Conservation (phyloP, 2,113 vertebrate genomes). For the Irena cyanogastra region DNA sequence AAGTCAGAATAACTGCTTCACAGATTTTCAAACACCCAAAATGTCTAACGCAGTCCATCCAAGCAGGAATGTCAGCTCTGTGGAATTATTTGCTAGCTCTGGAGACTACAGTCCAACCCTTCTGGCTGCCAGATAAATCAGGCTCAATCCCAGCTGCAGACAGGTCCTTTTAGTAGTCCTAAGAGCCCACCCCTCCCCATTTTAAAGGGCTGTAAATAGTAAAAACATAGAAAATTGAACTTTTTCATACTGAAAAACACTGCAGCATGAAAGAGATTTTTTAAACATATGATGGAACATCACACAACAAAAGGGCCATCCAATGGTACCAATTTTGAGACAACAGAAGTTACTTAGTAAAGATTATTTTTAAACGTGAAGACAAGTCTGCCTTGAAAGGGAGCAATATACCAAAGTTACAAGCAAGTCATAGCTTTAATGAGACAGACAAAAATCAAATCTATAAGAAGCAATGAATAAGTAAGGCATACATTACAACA, state of each 20-base stretch:
- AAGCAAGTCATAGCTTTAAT: not conserved
- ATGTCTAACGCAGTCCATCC: not conserved
- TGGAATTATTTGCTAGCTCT: conserved; percentile 21
- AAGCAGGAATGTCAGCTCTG: conserved; percentile 3
- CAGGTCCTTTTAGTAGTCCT: conserved; percentile 18
- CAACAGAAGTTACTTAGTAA: not conserved
- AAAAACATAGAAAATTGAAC: conserved; percentile 17
- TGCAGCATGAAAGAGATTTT: not conserved
- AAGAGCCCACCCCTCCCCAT: conserved; percentile 13
- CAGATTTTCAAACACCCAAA: not conserved
- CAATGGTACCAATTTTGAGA: not conserved
- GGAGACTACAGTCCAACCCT: not conserved
- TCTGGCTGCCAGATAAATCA: conserved; percentile 43
- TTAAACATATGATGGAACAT: not conserved
- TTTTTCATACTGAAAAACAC: not conserved
- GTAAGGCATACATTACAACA: not conserved
- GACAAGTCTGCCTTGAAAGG: not conserved
- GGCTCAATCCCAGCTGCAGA: conserved; percentile 30
- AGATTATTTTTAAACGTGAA: not conserved
- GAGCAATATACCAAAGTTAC: not conserved
- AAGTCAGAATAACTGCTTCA: not conserved
- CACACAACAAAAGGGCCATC: not conserved
- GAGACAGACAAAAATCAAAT: not conserved
- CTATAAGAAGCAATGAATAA: not conserved
- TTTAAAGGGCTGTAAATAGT: conserved; percentile 29